phyloP scores from a whole-genome alignment of 2,888 invertebrate species.

The Thera britannica region DNA sequence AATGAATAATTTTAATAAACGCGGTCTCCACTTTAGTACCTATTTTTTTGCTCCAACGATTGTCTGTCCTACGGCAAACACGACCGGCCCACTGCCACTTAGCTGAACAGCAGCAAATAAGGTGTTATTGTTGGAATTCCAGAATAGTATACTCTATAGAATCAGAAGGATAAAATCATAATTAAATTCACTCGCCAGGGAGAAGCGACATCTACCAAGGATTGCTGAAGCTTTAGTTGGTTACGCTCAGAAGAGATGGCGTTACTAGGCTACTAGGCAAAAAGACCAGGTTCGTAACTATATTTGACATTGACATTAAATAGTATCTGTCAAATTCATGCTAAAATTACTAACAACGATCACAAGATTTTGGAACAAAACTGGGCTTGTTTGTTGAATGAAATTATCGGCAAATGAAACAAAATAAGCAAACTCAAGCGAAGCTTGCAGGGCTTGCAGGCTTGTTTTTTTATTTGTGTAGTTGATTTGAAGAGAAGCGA shows the following conservation, averaged over 20 bases:
- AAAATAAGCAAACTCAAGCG: background rate
- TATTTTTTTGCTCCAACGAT: no score
- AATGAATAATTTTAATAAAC: no score
- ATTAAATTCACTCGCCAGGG: no score
- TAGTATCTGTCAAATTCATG: background rate
- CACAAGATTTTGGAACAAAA: background rate
- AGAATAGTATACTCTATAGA: no score
- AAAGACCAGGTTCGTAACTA: background rate
- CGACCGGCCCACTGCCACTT: no score
- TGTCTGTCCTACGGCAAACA: no score
- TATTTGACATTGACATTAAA: background rate
- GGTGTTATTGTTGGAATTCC: no score
- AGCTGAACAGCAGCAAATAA: no score
- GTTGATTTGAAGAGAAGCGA: constrained; percentile 17
- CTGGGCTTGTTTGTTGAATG: background rate
- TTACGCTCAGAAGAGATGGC: background rate
- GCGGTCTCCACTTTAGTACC: no score
- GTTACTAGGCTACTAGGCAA: background rate
- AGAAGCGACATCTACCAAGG: background rate
- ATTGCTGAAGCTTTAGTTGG: background rate
- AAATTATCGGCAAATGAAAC: constrained; percentile 3
- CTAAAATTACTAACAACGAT: background rate
- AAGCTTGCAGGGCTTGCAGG: background rate
- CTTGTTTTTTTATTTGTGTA: constrained; percentile 6
- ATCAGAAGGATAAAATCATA: no score